These are phyloP conservation scores for Micronycteris hirsuta DNA, from an alignment of 2,113 vertebrate species.

Conservation along the genomic window DNA sequence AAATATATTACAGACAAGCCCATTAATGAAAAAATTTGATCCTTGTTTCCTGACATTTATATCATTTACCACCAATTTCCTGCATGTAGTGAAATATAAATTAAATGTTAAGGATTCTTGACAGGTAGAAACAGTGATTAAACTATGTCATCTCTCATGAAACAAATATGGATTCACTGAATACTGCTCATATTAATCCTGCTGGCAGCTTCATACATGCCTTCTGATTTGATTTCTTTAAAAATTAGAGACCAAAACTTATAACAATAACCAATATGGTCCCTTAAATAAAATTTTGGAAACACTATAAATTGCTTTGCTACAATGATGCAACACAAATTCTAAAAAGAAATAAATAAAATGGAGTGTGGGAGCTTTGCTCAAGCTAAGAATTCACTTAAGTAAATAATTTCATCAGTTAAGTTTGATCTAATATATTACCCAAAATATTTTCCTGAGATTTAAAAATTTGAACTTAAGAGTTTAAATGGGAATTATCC, in stretches of 20 bases:
- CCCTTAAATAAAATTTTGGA: neutral
- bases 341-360: constrained; percentile 3
- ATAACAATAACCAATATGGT: neutral
- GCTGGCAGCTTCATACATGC: neutral
- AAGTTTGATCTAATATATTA: neutral
- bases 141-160: neutral
- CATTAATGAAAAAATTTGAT: neutral
- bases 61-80: neutral
- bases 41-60: neutral
- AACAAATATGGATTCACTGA: neutral
- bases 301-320: neutral
- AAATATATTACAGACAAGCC: neutral
- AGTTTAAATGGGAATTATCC: neutral
- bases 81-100: neutral
- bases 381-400: neutral
- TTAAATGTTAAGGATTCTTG: neutral
- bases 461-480: neutral
- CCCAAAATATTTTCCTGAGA: neutral
- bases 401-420: neutral
- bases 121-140: neutral
- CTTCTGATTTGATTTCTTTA: neutral
- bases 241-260: neutral
- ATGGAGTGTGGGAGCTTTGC: neutral
- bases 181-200: neutral
- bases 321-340: neutral